These are phyloP conservation scores for Aphyosemion australe DNA, from an alignment of 2,113 vertebrate species.

Conservation along the genomic window DNA sequence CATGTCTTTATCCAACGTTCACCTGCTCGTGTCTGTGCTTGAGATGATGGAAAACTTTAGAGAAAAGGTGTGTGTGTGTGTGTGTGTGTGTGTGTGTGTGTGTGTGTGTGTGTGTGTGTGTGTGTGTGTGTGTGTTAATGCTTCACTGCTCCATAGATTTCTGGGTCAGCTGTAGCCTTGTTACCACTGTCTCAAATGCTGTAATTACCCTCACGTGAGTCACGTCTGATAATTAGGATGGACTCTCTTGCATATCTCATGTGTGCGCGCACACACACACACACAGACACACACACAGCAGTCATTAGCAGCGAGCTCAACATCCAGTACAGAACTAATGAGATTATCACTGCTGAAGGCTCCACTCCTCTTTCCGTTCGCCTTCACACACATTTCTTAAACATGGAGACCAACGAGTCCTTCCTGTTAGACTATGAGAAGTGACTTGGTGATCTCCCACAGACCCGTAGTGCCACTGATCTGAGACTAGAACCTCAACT, in stretches of 20 bases:
- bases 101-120: neutral
- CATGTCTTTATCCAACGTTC: conserved; percentile 12
- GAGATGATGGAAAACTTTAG: conserved; percentile 31
- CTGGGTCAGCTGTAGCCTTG: conserved; percentile 61
- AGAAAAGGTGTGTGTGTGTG: conserved; percentile 1
- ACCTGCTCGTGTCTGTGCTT: conserved; percentile 33
- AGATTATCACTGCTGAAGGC: conserved; percentile 67
- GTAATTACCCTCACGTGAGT: conserved; percentile 72
- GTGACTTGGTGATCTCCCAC: neutral
- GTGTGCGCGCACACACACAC: conserved; percentile 8
- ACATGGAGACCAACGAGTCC: neutral
- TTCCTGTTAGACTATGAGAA: neutral
- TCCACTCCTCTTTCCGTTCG: conserved; percentile 42
- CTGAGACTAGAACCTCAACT: too few species aligned
- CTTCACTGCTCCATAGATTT: conserved; percentile 58
- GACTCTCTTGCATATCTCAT: conserved; percentile 18
- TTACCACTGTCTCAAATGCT: conserved; percentile 53
- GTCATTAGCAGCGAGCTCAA: conserved; percentile 61
- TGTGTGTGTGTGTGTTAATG: conserved; percentile 25
- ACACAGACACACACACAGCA: conserved; percentile 26
- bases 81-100: conserved; percentile 21
- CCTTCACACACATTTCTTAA: conserved; percentile 13
- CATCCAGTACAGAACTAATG: conserved; percentile 59
- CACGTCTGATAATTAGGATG: conserved; percentile 64
- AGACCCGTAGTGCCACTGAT: too few species aligned